Evolutionary conservation across 35 echinoderm and acorn worm species (phyloP), one percentile per base, ranked within the genome.

Genomic region (Ophiothrix spiculata): DNA sequence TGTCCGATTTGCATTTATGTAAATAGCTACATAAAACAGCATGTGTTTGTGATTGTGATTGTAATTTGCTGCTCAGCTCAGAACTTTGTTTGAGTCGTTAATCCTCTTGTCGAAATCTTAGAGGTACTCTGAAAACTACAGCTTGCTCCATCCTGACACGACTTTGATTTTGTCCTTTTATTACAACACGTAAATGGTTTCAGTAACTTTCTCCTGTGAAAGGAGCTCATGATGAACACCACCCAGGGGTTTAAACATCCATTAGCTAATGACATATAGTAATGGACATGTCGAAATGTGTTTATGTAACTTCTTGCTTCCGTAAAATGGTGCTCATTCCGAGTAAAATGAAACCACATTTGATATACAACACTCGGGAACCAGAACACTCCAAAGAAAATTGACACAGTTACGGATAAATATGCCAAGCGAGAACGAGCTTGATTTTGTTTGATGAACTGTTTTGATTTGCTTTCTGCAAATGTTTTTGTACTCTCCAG

Each of bases 361-460:
- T 79, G 77, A 31, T 88, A 95, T 11, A 56, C 32, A 25, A 95
- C 91, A 76, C 93, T 90, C 15, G 94, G 94, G 16, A 97, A 85
- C 94, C 94, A 97, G 74, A 87, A 97, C 1, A 97, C 74, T 36
- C 74, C 84, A 54, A 97, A 97, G 41, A 97, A 93, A 14, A 97
- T 49, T 16, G 90, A 80, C 17, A 97, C 83, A 0, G 85, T 89
- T 1, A 97, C 82, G 16, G 93, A 40, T 33, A 92, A 79, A 36
- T 87, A 81, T 21, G 94, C 94, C 3, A 97, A 64, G 34, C 94
- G 81, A 25, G 79, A 39, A 23, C 94, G 87, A 17, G 87, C 91
- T 49, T 88, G 73, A 31, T 90, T 54, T 73, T 93, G 94, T 29
- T 83, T 77, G 28, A 82, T 80, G 60, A 69, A 69, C 8, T 10